A percentile compares a stretch with the other conserved stretches of the same genome.
These are phyloP conservation scores for Cataglyphis rosenhaueri DNA, from an alignment of 2,888 invertebrate species.

Conservation along the genomic window DNA sequence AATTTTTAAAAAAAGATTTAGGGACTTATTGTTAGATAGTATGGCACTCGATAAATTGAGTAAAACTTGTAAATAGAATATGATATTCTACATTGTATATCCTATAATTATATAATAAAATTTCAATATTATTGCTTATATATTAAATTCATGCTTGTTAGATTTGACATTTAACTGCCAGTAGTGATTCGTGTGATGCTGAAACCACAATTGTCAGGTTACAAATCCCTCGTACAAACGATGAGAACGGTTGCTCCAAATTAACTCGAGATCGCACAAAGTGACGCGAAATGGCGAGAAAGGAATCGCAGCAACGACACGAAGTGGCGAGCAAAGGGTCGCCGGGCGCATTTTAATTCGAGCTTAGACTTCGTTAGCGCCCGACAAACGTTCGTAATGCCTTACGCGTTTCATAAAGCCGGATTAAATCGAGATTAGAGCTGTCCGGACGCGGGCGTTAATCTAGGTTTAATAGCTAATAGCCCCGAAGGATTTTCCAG, in stretches of 20 bases:
- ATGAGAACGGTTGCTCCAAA: constrained; percentile 52
- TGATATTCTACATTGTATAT: neutral
- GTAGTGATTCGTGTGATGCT: constrained; percentile 32
- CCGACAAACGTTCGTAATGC: constrained; percentile 57
- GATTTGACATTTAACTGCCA: constrained; percentile 58
- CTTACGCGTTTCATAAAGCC: constrained; percentile 66
- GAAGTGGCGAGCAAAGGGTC: constrained; percentile 24
- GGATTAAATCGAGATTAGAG: constrained; percentile 76
- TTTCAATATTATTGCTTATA: neutral
- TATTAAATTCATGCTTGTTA: neutral
- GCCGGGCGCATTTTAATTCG: constrained; percentile 76
- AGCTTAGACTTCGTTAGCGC: constrained; percentile 78
- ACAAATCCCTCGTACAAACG: constrained; percentile 39
- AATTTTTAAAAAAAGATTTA: neutral
- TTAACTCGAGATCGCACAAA: constrained; percentile 69
- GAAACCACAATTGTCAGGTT: constrained; percentile 62
- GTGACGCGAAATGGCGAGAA: constrained; percentile 35
- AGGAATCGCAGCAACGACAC: constrained; percentile 29
- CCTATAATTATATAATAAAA: neutral
- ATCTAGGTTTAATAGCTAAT: constrained; percentile 80
- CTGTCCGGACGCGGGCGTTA: constrained; percentile 65
- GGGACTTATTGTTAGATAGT: neutral
- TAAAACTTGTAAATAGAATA: neutral
- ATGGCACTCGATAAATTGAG: neutral
- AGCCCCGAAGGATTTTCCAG: constrained; percentile 69